Percentiles rank a stretch among this genome's conserved stretches.
Conservation (phyloP, 2,888 invertebrate genomes). For the Brachypalpus laphriformis region DNA sequence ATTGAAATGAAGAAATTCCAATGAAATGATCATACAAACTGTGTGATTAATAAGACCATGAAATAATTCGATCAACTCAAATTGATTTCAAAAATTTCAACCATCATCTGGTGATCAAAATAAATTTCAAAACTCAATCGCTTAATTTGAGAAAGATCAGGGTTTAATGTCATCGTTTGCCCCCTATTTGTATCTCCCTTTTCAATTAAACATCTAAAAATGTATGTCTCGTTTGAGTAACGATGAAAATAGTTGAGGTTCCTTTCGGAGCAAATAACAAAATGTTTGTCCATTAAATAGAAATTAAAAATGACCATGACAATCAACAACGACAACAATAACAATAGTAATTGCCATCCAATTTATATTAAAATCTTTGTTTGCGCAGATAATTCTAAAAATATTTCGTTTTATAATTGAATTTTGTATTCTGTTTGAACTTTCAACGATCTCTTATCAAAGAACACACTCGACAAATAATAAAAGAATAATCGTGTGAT, state of each 20-base stretch:
- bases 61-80: neutral
- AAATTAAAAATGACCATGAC: constrained; percentile 8
- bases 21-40: neutral
- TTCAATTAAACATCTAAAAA: constrained; percentile 1
- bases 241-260: neutral
- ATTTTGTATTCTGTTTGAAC: constrained; percentile 8
- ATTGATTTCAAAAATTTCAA: neutral
- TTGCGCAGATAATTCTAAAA: constrained; percentile 5
- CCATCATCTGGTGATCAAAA: neutral
- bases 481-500: constrained; percentile 4
- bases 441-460: neutral
- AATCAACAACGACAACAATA: neutral
- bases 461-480: neutral
- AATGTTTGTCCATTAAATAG: neutral
- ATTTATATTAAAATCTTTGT: constrained; percentile 14
- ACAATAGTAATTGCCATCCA: constrained; percentile 6
- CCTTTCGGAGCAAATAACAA: neutral
- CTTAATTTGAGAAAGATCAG: constrained; percentile 16
- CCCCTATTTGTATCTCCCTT: neutral
- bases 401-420: constrained; percentile 5
- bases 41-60: neutral
- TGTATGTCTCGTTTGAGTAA: neutral
- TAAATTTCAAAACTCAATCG: constrained; percentile 22
- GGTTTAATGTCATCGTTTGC: constrained; percentile 2
- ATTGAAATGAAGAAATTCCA: neutral